Base-by-base conservation (phyloP, 2,888 invertebrate species). In the Tetragnatha montana region DNA sequence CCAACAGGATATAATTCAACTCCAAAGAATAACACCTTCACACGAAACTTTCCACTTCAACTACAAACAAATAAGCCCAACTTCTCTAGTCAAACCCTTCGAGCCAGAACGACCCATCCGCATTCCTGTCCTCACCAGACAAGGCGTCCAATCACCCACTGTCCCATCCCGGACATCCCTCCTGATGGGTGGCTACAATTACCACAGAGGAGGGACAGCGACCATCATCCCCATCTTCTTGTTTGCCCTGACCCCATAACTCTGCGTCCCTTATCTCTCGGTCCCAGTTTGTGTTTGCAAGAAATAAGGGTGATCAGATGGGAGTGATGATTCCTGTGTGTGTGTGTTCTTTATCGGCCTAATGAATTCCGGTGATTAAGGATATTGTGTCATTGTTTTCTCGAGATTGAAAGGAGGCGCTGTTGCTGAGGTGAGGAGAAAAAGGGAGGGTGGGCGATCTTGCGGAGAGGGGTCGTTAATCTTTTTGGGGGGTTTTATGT, bases 151-250 rank as follows among this genome's bases (percentile, higher is more conserved):
- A 70, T 81, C 71, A n/a, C 21, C 73, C 60, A 22, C 60, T 50
- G 60, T 22, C 50, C 35, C n/a, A n/a, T n/a, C n/a, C n/a, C n/a
- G n/a, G n/a, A 73, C 71, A 47, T 73, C 79, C 79, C 86, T 60
- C 60, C 21, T 86, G 82, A 83, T 71, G 82, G 74, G 82, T 83
- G n/a, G 74, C 60, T 60, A 50, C 82, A 73, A 83, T 83, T 83
- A 83, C 73, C 81, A 51, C 22, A 35, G 21, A 60, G 68, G 51
- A 74, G 60, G 51, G 35, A 35, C 35, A 35, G 60, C 22, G 14
- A 17, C 50, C 10, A 19, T 73, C 47, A 17, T 74, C 82, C 35
- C 82, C 74, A 19, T 75, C 19, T 78, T 78, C 51, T 78, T 78
- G n/a, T 19, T 21, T 22, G 51, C 14, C 12, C 74, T 3, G 12